Evolutionary conservation across 1,140 invertebrate genomes (phyloP), one percentile per base, ranked within the genome.

Genomic region (Penaeus chinensis): DNA sequence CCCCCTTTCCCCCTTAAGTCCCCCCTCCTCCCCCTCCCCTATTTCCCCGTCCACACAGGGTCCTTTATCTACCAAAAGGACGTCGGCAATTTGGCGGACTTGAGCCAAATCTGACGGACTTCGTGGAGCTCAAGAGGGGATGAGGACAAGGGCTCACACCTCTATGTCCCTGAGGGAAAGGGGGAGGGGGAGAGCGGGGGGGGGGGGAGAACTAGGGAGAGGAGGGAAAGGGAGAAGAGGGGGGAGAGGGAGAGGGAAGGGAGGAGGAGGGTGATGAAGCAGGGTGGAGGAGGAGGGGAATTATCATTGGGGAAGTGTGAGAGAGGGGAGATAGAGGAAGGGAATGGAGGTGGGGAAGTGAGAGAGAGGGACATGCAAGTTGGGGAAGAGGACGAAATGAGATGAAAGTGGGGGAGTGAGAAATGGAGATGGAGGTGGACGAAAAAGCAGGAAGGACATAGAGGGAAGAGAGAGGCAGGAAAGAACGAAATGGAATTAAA

Each of bases 51-150:
- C 54, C 37, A 5, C 24, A 7, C 54, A 27, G 69, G 37, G 47
- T 47, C 47, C 69, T 37, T 82, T 69, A 82, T 82, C 80, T 69
- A 82, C 63, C 42, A 42, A 47, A 19, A 19, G 80, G 63, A 82
- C 80, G 80, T n/a, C 80, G 42, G 80, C 80, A 82, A 82, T 82
- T 82, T 82, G 80, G 80, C 63, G 16, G 80, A 82, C 80, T 82
- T 82, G 32, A 66, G 27, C n/a, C 61, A 66, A 66, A 82, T 62
- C 80, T 47, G 32, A 69, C 63, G 63, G 63, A 65, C 63, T 82
- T 82, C 80, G 27, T 27, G 80, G 80, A 19, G 80, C 80, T 82
- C 66, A 82, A 19, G 80, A 32, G 62, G 20, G 80, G 80, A 69
- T 69, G 63, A 82, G 37, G 37, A 61, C 27, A 60, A 2, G 3